These are phyloP conservation scores for Leucopsar rothschildi DNA, from an alignment of 2,113 vertebrate species.

Conservation along the genomic window DNA sequence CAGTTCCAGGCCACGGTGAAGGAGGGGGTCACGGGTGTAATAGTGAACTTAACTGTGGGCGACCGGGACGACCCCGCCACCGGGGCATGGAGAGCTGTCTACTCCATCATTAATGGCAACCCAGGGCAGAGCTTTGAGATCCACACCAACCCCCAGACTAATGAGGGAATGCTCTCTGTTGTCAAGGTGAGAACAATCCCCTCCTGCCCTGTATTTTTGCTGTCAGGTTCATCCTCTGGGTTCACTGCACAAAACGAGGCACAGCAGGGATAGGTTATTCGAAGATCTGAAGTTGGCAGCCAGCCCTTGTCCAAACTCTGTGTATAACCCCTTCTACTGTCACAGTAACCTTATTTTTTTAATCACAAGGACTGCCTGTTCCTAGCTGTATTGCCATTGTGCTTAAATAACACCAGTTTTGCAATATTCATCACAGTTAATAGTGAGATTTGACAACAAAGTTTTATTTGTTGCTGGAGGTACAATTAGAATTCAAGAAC, in stretches of 20 bases:
- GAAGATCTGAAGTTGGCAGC: background rate
- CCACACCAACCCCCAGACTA: slow-evolving; percentile 92
- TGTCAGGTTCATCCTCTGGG: background rate
- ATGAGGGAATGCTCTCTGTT: slow-evolving; percentile 95
- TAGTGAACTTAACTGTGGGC: slow-evolving; percentile 91
- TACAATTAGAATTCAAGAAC: background rate
- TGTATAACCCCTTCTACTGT: background rate
- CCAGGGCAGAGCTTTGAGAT: slow-evolving; percentile 90
- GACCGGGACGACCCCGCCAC: slow-evolving; percentile 91
- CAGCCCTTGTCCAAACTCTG: background rate
- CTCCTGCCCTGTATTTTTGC: background rate
- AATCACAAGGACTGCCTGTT: background rate
- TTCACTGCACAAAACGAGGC: background rate
- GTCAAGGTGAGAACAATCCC: slow-evolving; percentile 81
- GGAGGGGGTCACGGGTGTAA: slow-evolving; percentile 88
- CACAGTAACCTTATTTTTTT: background rate
- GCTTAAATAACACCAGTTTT: background rate
- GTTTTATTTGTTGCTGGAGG: background rate
- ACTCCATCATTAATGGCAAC: slow-evolving; percentile 94
- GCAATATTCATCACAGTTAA: background rate
- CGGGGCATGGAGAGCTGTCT: slow-evolving; percentile 88
- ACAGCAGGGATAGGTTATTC: background rate
- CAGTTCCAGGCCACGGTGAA: slow-evolving; percentile 91
- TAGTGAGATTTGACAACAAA: background rate
- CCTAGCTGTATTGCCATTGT: background rate